phyloP scores from a whole-genome alignment of 2,888 invertebrate genomes.

The Bugulina stolonifera region DNA sequence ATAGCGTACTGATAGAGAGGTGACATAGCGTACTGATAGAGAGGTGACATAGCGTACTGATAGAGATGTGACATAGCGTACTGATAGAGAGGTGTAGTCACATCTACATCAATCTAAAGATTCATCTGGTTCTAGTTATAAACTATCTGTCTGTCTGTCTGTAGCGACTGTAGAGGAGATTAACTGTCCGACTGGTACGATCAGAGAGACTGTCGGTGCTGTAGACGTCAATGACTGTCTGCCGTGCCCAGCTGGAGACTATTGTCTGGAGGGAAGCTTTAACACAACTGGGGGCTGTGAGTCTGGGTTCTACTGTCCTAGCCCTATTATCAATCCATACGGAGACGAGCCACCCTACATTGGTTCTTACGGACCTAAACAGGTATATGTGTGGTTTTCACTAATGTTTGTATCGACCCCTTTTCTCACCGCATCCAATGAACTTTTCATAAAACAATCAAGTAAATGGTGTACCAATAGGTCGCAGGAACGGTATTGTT shows the following conservation, averaged over 20 bases:
- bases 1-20: too few relatives aligned
- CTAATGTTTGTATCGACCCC: neutral
- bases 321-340: conserved; percentile 41
- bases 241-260: conserved; percentile 44
- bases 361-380: conserved; percentile 44
- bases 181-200: conserved; percentile 47
- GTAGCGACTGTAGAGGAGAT: conserved; percentile 45
- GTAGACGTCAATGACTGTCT: conserved; percentile 39
- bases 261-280: conserved; percentile 41
- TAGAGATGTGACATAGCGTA: too few relatives aligned
- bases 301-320: conserved; percentile 47
- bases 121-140: too few relatives aligned
- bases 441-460: too few relatives aligned
- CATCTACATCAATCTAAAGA: too few relatives aligned
- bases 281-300: conserved; percentile 38
- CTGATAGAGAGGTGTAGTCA: too few relatives aligned
- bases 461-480: too few relatives aligned
- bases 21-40: too few relatives aligned
- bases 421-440: too few relatives aligned
- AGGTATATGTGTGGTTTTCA: conserved; percentile 33
- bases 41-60: too few relatives aligned
- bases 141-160: conserved; percentile 4
- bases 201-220: conserved; percentile 37
- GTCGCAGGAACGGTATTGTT: too few relatives aligned
- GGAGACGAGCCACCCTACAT: conserved; percentile 37